Conservation (phyloP, 2,888 invertebrate species). For the Odontomyia ornata region DNA sequence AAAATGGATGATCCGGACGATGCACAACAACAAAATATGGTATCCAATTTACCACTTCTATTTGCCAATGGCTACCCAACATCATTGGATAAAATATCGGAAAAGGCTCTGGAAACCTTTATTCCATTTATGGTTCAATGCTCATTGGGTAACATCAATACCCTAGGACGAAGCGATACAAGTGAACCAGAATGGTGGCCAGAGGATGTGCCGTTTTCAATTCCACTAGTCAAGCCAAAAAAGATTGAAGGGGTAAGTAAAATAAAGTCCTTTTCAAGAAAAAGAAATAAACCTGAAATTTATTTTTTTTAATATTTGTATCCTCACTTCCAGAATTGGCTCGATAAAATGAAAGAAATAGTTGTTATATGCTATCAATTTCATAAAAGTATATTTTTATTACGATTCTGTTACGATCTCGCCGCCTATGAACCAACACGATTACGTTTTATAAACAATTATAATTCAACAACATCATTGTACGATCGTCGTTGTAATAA, state of each 20-base stretch:
- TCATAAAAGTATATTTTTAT: slow-evolving; percentile 75
- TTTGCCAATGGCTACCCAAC: slow-evolving; percentile 78
- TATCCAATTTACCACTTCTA: slow-evolving; percentile 77
- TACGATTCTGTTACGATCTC: slow-evolving; percentile 76
- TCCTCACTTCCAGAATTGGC: slow-evolving; percentile 66
- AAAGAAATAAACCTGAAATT: neutral
- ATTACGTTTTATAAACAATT: slow-evolving; percentile 75
- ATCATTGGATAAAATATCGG: slow-evolving; percentile 71
- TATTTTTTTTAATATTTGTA: neutral
- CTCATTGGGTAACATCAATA: slow-evolving; percentile 72
- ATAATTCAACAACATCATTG: slow-evolving; percentile 77
- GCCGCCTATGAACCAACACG: slow-evolving; percentile 72
- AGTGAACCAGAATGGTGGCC: slow-evolving; percentile 78
- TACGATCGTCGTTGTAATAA: slow-evolving; percentile 73
- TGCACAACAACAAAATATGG: slow-evolving; percentile 66
- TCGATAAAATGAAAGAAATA: slow-evolving; percentile 70
- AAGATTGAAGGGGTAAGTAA: slow-evolving; percentile 64
- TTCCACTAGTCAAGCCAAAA: slow-evolving; percentile 71
- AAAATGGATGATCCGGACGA: slow-evolving; percentile 48
- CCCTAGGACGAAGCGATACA: slow-evolving; percentile 62
- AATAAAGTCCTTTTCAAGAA: too few species aligned
- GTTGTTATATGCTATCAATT: slow-evolving; percentile 76
- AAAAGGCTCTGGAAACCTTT: slow-evolving; percentile 73
- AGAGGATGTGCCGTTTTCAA: slow-evolving; percentile 70
- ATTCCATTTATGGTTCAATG: slow-evolving; percentile 80